Evolutionary conservation across 92 coral and sea anemone species (phyloP), one percentile per base, ranked within the genome.

Genomic region (Pocillopora grandis): DNA sequence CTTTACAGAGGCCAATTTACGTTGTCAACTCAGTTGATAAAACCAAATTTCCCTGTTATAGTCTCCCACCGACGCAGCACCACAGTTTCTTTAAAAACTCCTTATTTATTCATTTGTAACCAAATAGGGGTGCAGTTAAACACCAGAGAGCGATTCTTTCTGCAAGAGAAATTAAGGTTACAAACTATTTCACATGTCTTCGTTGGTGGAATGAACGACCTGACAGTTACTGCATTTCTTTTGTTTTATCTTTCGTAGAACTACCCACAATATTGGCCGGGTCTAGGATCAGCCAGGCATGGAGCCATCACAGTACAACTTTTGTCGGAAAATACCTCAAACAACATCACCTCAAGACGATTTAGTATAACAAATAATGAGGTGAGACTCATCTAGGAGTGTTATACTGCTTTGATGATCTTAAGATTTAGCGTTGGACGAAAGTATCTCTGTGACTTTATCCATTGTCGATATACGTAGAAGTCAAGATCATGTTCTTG

Each of bases 211-310:
- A 18, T 7, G 15, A 35, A 19, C 2, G n/a, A 8, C 3, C 11
- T 31, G 6, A 16, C 19, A 62, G 16, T 3, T 36, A n/a, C 11
- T 21, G 13, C 19, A n/a, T 21, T 5, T 31, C 69, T 2, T 21
- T 64, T 20, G 69, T 64, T 10, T 20, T 64, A 31, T 68, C 16
- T 33, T 1, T 8, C 52, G 31, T 55, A 88, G 91, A 59, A 65
- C 16, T 89, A 72, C 68, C 82, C 76, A 15, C 89, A 80, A 27
- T 89, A 89, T 79, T 89, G 92, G 92, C 92, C 92, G 1, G 23
- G 83, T 3, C 52, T 52, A 75, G 92, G 92, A 59, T 59, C 57
- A 17, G 27, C 18, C 2, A 31, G 27, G 49, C 76, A 85, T 62
- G 89, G 87, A 14, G 58, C 13, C 61, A 68, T 89, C 23, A 42